Evolutionary conservation across 2,888 invertebrate genomes (phyloP).

Genomic region (Chymomyza caudatula): DNA sequence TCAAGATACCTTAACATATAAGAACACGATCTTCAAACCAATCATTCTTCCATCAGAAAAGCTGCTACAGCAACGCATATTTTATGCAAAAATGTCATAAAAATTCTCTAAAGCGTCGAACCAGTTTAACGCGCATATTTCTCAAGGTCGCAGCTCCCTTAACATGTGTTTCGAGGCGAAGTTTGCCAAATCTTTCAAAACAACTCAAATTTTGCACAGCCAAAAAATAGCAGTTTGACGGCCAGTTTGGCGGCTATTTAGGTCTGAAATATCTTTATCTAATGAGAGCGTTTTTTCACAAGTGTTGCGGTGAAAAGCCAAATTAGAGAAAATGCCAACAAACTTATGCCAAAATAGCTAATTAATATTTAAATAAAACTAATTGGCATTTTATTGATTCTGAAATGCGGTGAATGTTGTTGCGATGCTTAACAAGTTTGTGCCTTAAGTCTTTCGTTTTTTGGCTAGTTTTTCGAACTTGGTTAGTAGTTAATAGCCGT

Average conservation of each 20-base stretch:
- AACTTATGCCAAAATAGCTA: neutral
- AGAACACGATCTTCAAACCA: neutral
- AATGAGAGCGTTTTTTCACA: neutral
- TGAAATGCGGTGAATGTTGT: constrained; percentile 26
- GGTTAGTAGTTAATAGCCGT: too few species aligned
- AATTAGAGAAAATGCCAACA: neutral
- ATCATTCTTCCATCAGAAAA: neutral
- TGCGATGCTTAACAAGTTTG: constrained; percentile 41
- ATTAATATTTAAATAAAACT: constrained; percentile 23
- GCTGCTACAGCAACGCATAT: neutral
- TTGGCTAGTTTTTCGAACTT: neutral
- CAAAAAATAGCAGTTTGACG: neutral
- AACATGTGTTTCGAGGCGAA: neutral
- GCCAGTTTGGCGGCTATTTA: neutral
- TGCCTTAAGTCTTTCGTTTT: constrained; percentile 46
- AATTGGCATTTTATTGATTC: constrained; percentile 43
- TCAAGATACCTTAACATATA: neutral
- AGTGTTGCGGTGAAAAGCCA: neutral
- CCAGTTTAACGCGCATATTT: neutral
- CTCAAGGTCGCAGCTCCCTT: neutral
- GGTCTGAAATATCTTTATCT: neutral
- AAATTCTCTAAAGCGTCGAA: neutral
- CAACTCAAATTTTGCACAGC: neutral
- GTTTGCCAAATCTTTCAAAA: neutral
- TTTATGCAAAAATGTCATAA: neutral